Evolutionary conservation across 2,113 vertebrate species (phyloP).

Genomic region (Nothocercus julius): DNA sequence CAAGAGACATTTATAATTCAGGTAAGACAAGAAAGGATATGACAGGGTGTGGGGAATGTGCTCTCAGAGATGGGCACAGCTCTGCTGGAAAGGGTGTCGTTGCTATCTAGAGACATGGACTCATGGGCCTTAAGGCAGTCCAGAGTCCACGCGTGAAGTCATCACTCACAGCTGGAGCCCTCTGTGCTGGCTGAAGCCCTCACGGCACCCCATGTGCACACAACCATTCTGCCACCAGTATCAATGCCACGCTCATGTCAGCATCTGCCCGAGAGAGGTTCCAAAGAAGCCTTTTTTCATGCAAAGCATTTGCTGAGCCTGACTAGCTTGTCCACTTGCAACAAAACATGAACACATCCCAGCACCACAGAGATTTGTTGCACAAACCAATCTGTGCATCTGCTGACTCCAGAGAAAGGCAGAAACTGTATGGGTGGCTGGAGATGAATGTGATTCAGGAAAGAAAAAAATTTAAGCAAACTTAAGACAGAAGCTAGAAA

Average conservation of each 20-base stretch:
- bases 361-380: not conserved
- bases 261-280: not conserved
- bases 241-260: not conserved
- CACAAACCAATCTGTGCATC: not conserved
- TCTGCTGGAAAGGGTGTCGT: not conserved
- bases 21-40: conserved; percentile 14
- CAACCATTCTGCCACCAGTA: not conserved
- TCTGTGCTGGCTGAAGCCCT: not conserved
- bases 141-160: not conserved
- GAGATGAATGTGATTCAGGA: not conserved
- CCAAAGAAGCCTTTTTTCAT: not conserved
- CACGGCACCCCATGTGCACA: not conserved
- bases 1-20: not conserved
- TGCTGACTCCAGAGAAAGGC: not conserved
- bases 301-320: not conserved
- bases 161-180: not conserved
- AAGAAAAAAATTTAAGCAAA: not conserved
- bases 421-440: not conserved
- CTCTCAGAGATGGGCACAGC: not conserved
- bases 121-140: not conserved
- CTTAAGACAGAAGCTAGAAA: conserved; percentile 5
- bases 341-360: not conserved
- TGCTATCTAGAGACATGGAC: not conserved
- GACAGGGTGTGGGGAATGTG: not conserved
- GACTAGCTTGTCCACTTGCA: not conserved